Conservation (phyloP, 64 coral and sea anemone genomes). For the Montipora efflorescens region DNA sequence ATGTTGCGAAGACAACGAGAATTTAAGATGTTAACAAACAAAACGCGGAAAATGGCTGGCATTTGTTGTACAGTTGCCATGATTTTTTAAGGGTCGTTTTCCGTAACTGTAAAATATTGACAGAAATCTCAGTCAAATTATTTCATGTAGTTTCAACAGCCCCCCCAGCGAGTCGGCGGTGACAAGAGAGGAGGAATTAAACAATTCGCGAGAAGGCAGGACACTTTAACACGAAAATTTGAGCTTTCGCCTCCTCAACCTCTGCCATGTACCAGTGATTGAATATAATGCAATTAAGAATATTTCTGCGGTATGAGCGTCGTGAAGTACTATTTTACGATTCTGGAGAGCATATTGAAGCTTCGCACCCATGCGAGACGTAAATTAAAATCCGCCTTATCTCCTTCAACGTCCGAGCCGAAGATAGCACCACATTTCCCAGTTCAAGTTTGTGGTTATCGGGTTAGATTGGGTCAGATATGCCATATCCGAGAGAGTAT, state of each 20-base stretch:
- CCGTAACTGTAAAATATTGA: slow-evolving; percentile 2
- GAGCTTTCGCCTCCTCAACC: not conserved
- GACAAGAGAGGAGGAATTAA: not conserved
- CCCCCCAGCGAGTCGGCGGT: slow-evolving; percentile 28
- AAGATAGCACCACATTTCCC: slow-evolving; percentile 10
- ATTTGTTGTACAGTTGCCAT: too few species aligned
- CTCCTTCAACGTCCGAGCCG: not conserved
- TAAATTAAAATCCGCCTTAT: slow-evolving; percentile 52
- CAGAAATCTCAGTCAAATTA: not conserved
- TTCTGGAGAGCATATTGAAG: not conserved
- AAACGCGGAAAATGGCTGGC: too few species aligned
- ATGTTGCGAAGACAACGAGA: too few species aligned
- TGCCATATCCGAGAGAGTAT: not conserved
- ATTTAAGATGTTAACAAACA: too few species aligned
- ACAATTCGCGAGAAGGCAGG: not conserved
- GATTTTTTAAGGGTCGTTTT: not conserved
- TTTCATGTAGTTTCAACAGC: not conserved
- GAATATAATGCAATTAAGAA: slow-evolving; percentile 46
- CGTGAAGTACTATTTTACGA: not conserved
- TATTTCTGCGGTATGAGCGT: not conserved
- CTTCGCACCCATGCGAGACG: not conserved
- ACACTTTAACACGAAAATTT: not conserved
- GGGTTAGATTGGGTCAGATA: slow-evolving; percentile 15
- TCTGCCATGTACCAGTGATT: not conserved
- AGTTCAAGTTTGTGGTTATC: slow-evolving; percentile 13